Evolutionary conservation across 2,113 vertebrate genomes (phyloP), one percentile per base, ranked within the genome.

Genomic region (Semnornis frantzii): DNA sequence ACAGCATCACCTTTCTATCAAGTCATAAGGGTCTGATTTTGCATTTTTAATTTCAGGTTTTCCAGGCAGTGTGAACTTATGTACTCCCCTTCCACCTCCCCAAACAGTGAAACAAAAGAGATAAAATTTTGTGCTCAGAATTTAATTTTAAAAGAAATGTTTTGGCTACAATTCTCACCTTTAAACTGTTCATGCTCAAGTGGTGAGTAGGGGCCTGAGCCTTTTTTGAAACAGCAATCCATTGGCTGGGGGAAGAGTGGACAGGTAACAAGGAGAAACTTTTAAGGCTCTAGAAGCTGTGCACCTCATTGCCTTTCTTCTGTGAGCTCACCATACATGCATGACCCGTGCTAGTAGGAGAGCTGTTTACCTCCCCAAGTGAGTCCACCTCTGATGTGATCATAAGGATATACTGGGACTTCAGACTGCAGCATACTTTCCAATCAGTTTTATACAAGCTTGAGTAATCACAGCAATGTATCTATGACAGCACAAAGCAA

Each of bases 311-410:
- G n/a, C n/a, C 37, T 37, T 28, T 39, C 46, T 16, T 78, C 31
- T 39, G 19, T 10, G 66, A 33, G 10, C 7, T 78, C 1, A 1
- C 59, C 15, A 6, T 55, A 39, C 8, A 8, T n/a, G 28, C 31
- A 3, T 7, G 13, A 7, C 39, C 0, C 0, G n/a, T 0, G 3
- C 74, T 63, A 50, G 19, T 23, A 31, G 31, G 4, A 85, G 34
- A 55, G 25, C 12, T 62, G 7, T 48, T 80, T 85, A 21, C n/a
- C 39, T 70, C 0, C 23, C 31, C 18, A 42, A 48, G 6, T 27
- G n/a, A 68, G 34, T 39, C 30, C 20, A 31, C 14, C 31, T 85
- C 74, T 21, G 48, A 75, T 33, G 11, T 57, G 31, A 10, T 68
- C 50, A 12, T 31, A 60, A 74, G 66, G 58, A 31, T 44, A 44